phyloP scores from a whole-genome alignment of 53 echinoderm and acorn worm genomes.

The Temnopleurus reevesii region DNA sequence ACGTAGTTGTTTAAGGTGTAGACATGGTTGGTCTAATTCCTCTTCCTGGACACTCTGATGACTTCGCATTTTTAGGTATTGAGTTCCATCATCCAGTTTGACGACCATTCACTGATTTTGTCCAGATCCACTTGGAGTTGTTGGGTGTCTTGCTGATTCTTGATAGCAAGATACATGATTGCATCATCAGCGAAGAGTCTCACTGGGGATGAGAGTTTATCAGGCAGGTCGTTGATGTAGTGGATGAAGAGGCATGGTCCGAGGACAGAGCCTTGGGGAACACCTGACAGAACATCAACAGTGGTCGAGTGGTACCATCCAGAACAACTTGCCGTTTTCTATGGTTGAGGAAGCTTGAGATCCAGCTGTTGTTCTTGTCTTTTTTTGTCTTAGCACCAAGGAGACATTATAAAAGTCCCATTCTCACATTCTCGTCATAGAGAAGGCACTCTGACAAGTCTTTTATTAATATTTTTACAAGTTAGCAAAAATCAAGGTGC shows the following conservation, averaged over 20 bases:
- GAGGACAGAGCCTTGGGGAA: slow-evolving; percentile 51
- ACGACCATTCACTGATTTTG: background rate
- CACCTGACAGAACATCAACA: slow-evolving; percentile 24
- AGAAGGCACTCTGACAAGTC: too few relatives aligned
- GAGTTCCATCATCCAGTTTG: background rate
- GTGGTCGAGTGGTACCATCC: too few relatives aligned
- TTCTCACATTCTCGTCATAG: too few relatives aligned
- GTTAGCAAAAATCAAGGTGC: too few relatives aligned
- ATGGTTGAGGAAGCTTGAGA: too few relatives aligned
- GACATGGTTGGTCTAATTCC: too few relatives aligned
- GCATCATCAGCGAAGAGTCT: background rate
- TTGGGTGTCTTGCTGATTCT: background rate
- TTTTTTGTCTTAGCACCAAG: too few relatives aligned
- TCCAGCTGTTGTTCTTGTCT: too few relatives aligned
- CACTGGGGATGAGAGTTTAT: background rate
- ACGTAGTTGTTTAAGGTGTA: slow-evolving; percentile 13
- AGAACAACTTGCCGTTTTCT: too few relatives aligned
- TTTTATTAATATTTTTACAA: too few relatives aligned
- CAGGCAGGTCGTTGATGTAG: slow-evolving; percentile 47
- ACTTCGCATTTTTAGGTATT: background rate
- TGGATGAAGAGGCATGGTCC: slow-evolving; percentile 35
- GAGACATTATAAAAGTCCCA: too few relatives aligned
- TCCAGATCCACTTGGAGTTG: background rate
- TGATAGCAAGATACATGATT: background rate
- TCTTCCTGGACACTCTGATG: background rate